phyloP scores from a whole-genome alignment of 2,888 invertebrate species.

The Dromius quadrimaculatus region DNA sequence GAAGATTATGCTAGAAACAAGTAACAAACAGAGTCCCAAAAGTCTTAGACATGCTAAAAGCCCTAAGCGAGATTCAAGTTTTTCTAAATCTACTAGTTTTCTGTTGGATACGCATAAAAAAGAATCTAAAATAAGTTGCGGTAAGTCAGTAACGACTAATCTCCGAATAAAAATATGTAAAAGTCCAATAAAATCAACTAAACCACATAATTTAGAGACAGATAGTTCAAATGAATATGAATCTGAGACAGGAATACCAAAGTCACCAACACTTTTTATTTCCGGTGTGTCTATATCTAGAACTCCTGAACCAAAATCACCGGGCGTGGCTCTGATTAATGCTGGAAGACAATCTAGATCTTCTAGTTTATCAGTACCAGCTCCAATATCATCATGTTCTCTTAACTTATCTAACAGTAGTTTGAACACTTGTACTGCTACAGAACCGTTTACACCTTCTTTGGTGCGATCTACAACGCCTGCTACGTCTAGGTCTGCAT shows the following conservation, averaged over 20 bases:
- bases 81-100: conserved; percentile 65
- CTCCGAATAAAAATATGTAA: conserved; percentile 66
- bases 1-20: conserved; percentile 58
- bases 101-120: conserved; percentile 62
- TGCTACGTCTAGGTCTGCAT: conserved; percentile 60
- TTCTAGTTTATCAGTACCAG: conserved; percentile 68
- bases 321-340: conserved; percentile 61
- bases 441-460: conserved; percentile 64
- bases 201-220: conserved; percentile 64
- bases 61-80: conserved; percentile 59
- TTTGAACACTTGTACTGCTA: conserved; percentile 60
- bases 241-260: conserved; percentile 71
- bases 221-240: conserved; percentile 70
- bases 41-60: conserved; percentile 59
- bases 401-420: conserved; percentile 64
- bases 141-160: conserved; percentile 61
- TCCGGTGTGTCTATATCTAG: conserved; percentile 71
- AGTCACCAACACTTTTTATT: conserved; percentile 71
- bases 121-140: conserved; percentile 56
- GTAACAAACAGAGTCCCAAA: conserved; percentile 62
- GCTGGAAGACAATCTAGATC: conserved; percentile 67
- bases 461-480: conserved; percentile 64
- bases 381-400: conserved; percentile 64
- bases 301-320: conserved; percentile 68
- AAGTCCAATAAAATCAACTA: conserved; percentile 59